phyloP scores from a whole-genome alignment of 2,113 vertebrate species.

The Periophthalmodon schlosseri region DNA sequence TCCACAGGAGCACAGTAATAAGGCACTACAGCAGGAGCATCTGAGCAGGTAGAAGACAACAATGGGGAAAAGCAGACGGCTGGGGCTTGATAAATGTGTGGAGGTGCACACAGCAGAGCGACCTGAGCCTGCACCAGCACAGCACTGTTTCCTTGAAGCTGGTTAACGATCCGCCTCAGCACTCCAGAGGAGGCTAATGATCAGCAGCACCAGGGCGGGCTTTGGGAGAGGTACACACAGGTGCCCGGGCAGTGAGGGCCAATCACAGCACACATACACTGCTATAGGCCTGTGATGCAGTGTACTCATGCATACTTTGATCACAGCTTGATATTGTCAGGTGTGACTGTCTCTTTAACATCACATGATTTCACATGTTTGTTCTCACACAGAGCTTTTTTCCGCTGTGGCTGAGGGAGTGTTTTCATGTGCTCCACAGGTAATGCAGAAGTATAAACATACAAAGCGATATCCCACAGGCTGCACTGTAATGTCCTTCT shows the following conservation, averaged over 20 bases:
- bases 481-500: not conserved
- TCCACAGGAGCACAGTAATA: not conserved
- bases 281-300: constrained; percentile 24
- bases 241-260: constrained; percentile 46
- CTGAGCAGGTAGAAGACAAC: constrained; percentile 28
- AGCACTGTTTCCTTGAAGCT: constrained; percentile 54
- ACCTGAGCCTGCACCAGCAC: constrained; percentile 54
- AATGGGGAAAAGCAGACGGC: constrained; percentile 32
- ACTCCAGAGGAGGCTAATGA: constrained; percentile 64
- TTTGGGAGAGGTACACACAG: constrained; percentile 61
- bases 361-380: constrained; percentile 34
- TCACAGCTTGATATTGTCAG: constrained; percentile 57
- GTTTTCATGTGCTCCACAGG: constrained; percentile 33
- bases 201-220: constrained; percentile 59
- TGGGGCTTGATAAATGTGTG: constrained; percentile 50
- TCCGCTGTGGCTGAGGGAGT: constrained; percentile 8
- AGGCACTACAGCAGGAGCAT: constrained; percentile 4
- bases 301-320: constrained; percentile 61
- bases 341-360: constrained; percentile 53
- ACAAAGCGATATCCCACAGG: not conserved
- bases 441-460: constrained; percentile 6
- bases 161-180: constrained; percentile 59
- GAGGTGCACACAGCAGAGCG: constrained; percentile 49
- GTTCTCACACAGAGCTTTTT: constrained; percentile 2
- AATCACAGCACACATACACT: constrained; percentile 48